Percentiles rank a stretch among this genome's conserved stretches.
Evolutionary conservation across 2,113 vertebrate species (phyloP).

Genomic region (Oncorhynchus mykiss): DNA sequence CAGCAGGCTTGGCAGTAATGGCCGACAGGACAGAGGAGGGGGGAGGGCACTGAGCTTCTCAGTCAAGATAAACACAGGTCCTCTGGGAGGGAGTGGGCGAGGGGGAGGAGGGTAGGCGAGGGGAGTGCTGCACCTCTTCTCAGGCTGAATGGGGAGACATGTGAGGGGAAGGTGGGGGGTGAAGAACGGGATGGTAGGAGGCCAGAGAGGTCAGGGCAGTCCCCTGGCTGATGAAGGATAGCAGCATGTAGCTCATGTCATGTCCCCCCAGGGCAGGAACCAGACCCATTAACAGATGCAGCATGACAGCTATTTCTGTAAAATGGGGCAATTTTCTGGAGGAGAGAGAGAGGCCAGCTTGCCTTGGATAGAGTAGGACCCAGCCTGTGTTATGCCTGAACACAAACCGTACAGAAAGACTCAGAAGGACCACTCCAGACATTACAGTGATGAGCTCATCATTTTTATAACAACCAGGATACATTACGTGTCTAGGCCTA

Average conservation of each 20-base stretch:
- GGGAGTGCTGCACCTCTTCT: constrained; percentile 34
- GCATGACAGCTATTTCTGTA: constrained; percentile 40
- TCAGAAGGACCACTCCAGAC: not conserved
- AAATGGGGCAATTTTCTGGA: constrained; percentile 41
- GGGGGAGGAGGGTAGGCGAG: not conserved
- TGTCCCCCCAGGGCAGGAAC: constrained; percentile 43
- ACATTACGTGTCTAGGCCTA: not conserved
- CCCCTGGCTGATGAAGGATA: constrained; percentile 54
- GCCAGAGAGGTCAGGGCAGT: constrained; percentile 7
- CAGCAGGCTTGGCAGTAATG: constrained; percentile 67
- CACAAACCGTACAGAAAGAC: not conserved
- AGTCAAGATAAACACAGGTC: constrained; percentile 42
- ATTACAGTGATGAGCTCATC: not conserved
- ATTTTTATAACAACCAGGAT: not conserved
- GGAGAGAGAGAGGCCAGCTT: constrained; percentile 13
- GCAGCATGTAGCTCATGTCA: constrained; percentile 50
- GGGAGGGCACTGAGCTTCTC: constrained; percentile 50
- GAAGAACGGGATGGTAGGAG: too few species aligned
- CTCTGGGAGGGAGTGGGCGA: not conserved
- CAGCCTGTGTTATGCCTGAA: not conserved
- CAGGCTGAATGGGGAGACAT: constrained; percentile 31
- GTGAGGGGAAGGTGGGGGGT: not conserved
- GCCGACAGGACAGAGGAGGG: constrained; percentile 52
- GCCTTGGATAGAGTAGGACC: constrained; percentile 22
- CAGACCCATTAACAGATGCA: constrained; percentile 59